These are phyloP conservation scores for Xanthorhoe spadicearia DNA, from an alignment of 2,888 invertebrate species.

Conservation along the genomic window DNA sequence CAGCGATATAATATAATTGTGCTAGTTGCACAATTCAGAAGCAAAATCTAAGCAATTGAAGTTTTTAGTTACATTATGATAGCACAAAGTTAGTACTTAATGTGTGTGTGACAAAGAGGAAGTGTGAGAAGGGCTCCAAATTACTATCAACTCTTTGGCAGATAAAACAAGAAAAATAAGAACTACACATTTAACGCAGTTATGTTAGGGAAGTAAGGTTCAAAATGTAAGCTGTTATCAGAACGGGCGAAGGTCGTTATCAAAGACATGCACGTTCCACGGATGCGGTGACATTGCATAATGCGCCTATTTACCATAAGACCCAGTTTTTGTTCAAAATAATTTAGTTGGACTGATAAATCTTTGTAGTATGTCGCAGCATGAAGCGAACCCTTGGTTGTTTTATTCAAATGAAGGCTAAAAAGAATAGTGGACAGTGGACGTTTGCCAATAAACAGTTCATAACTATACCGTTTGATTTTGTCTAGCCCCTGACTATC, in stretches of 20 bases:
- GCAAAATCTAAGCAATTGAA: too few species aligned
- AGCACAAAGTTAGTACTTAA: too few species aligned
- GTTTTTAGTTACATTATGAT: too few species aligned
- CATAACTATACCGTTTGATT: not conserved
- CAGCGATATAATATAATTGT: too few species aligned
- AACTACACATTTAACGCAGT: not conserved
- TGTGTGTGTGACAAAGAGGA: too few species aligned
- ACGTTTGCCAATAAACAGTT: not conserved
- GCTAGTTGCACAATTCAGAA: too few species aligned
- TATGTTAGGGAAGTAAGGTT: conserved; percentile 12
- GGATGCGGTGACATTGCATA: conserved; percentile 30
- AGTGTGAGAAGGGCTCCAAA: too few species aligned
- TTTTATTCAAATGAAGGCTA: not conserved
- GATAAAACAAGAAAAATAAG: not conserved
- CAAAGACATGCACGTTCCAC: conserved; percentile 29
- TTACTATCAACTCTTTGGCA: not conserved
- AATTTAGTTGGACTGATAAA: conserved; percentile 5
- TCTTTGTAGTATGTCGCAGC: conserved; percentile 6
- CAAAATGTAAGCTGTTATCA: conserved; percentile 17
- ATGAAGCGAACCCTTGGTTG: not conserved
- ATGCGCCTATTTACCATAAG: conserved; percentile 22
- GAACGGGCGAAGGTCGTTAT: conserved; percentile 26
- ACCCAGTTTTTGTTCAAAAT: conserved; percentile 14
- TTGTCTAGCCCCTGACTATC: not conserved
- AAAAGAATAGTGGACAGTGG: not conserved